phyloP scores from a whole-genome alignment of 2,113 vertebrate species.

The Platycercus adscitus region DNA sequence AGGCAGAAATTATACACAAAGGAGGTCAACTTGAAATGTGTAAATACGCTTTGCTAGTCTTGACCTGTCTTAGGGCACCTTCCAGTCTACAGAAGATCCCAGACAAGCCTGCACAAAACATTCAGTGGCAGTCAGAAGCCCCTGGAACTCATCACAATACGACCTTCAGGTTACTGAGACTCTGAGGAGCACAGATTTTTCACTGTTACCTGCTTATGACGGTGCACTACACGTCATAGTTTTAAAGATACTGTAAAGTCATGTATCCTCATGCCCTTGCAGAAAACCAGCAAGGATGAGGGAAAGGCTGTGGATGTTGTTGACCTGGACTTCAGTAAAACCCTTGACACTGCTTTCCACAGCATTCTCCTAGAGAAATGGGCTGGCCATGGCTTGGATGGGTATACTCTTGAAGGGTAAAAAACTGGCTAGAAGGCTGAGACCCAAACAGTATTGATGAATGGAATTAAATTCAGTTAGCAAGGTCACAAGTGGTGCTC shows the following conservation, averaged over 20 bases:
- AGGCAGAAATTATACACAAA: background rate
- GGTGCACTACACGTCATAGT: background rate
- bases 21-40: background rate
- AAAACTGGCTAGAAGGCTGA: background rate
- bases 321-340: background rate
- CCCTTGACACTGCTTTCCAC: fast-evolving
- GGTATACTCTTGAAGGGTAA: background rate
- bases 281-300: background rate
- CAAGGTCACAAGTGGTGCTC: fast-evolving
- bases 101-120: background rate
- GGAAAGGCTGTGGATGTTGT: background rate
- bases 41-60: background rate
- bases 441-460: background rate
- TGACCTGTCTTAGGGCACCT: background rate
- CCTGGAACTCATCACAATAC: background rate
- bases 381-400: background rate
- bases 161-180: background rate
- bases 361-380: background rate
- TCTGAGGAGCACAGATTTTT: background rate
- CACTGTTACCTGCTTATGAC: background rate
- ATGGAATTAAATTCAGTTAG: background rate
- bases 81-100: background rate
- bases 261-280: background rate
- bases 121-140: background rate
- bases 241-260: background rate